These are phyloP conservation scores for Sylvilagus floridanus DNA, from an alignment of 2,797 vertebrate genomes.

Conservation along the genomic window DNA sequence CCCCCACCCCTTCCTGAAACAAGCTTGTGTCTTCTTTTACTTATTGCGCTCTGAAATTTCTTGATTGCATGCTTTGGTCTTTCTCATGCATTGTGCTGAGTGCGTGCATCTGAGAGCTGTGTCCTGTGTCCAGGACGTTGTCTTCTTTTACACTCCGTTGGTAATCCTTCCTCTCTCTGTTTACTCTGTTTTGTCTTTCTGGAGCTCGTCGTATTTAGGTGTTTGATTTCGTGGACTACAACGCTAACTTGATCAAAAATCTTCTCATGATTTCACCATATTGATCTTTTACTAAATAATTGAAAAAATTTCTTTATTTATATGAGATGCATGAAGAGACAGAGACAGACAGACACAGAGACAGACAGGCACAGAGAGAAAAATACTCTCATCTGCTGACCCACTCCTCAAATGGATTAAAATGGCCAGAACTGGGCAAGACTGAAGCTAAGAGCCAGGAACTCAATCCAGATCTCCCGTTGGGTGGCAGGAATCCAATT, in stretches of 20 bases:
- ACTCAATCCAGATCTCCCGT: too few species aligned
- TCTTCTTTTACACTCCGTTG: neutral
- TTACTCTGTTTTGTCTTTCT: conserved; percentile 23
- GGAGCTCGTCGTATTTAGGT: neutral
- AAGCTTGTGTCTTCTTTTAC: neutral
- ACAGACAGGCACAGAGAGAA: too few species aligned
- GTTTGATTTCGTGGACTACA: conserved; percentile 38
- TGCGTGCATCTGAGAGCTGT: neutral
- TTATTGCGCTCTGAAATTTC: neutral
- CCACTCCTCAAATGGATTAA: too few species aligned
- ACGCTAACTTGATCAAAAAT: neutral
- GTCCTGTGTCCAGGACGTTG: neutral
- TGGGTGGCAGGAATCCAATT: too few species aligned
- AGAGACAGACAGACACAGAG: too few species aligned
- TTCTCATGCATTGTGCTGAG: neutral
- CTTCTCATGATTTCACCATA: neutral
- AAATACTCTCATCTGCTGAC: too few species aligned
- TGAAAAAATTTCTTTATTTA: neutral
- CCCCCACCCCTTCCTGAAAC: neutral
- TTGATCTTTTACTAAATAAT: neutral
- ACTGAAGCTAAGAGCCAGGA: too few species aligned
- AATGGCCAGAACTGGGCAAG: too few species aligned
- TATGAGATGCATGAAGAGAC: too few species aligned
- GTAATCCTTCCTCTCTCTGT: neutral
- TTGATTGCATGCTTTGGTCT: neutral